Percentiles rank a stretch among this genome's conserved stretches.
These are phyloP conservation scores for Gambelia wislizenii DNA, from an alignment of 2,797 vertebrate species.

Conservation along the genomic window DNA sequence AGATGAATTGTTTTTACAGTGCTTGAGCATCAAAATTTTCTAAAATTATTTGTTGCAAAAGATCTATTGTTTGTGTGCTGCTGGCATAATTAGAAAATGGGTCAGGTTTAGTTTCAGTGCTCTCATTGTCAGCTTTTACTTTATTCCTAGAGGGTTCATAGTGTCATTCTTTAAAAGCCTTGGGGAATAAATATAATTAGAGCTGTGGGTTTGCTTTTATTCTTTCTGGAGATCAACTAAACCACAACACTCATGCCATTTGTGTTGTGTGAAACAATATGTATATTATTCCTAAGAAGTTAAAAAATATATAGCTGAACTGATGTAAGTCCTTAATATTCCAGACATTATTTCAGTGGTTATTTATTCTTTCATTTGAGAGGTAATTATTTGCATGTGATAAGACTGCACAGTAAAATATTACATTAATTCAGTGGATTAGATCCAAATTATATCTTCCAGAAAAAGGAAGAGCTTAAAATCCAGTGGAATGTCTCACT, in stretches of 20 bases:
- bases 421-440: background rate
- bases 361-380: background rate
- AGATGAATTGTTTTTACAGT: background rate
- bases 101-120: slow-evolving; percentile 9
- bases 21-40: background rate
- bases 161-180: slow-evolving; percentile 12
- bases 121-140: background rate
- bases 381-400: background rate
- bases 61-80: background rate
- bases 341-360: background rate
- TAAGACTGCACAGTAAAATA: background rate
- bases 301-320: background rate
- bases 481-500: background rate
- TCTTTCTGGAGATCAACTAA: background rate
- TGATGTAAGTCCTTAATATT: background rate
- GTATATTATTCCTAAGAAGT: background rate
- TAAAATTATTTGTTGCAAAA: slow-evolving; percentile 8
- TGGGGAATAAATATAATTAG: slow-evolving; percentile 16
- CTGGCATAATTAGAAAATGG: slow-evolving; percentile 43
- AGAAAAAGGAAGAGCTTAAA: background rate
- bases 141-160: slow-evolving; percentile 1
- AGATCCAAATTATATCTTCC: background rate
- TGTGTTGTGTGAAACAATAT: background rate
- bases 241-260: background rate
- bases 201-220: background rate